Evolutionary conservation across 2,797 vertebrate species (phyloP).

Genomic region (Smutsia gigantea): DNA sequence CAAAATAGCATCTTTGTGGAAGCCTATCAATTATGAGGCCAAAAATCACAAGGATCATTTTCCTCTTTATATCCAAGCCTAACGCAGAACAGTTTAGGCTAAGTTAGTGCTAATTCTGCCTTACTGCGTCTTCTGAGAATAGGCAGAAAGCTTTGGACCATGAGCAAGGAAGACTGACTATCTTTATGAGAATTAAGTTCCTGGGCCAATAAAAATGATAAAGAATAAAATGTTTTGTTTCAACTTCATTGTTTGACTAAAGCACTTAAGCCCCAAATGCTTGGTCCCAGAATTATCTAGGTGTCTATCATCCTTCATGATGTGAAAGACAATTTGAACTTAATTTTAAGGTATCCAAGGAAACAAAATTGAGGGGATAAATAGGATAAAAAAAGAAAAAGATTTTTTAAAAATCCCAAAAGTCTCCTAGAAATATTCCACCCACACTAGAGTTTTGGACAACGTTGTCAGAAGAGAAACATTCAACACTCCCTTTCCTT

Average conservation of each 20-base stretch:
- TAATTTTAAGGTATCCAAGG: slow-evolving; percentile 71
- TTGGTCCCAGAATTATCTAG: slow-evolving; percentile 65
- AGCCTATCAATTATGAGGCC: slow-evolving; percentile 35
- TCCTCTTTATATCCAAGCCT: slow-evolving; percentile 45
- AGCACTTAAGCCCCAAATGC: slow-evolving; percentile 63
- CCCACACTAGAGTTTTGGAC: slow-evolving; percentile 12
- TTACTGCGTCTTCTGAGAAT: slow-evolving; percentile 61
- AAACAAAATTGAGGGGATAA: slow-evolving; percentile 46
- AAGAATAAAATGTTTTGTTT: slow-evolving; percentile 74
- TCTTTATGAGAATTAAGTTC: slow-evolving; percentile 57
- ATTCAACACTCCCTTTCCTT: slow-evolving; percentile 24
- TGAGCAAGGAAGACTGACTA: slow-evolving; percentile 12
- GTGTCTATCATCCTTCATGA: slow-evolving; percentile 56
- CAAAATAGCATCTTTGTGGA: slow-evolving; percentile 41
- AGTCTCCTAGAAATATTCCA: slow-evolving; percentile 51
- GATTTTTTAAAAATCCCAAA: not conserved
- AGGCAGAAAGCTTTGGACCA: slow-evolving; percentile 54
- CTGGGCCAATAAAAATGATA: slow-evolving; percentile 66
- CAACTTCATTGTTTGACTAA: slow-evolving; percentile 67
- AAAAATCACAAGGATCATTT: slow-evolving; percentile 54
- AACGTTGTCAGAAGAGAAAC: slow-evolving; percentile 48
- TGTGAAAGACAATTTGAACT: slow-evolving; percentile 72
- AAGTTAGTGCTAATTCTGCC: slow-evolving; percentile 57
- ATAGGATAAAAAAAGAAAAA: not conserved
- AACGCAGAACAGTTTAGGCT: not conserved